Percentiles rank a stretch among this genome's conserved stretches.
These are phyloP conservation scores for Platygyra sinensis DNA, from an alignment of 64 coral and sea anemone genomes.

Conservation along the genomic window DNA sequence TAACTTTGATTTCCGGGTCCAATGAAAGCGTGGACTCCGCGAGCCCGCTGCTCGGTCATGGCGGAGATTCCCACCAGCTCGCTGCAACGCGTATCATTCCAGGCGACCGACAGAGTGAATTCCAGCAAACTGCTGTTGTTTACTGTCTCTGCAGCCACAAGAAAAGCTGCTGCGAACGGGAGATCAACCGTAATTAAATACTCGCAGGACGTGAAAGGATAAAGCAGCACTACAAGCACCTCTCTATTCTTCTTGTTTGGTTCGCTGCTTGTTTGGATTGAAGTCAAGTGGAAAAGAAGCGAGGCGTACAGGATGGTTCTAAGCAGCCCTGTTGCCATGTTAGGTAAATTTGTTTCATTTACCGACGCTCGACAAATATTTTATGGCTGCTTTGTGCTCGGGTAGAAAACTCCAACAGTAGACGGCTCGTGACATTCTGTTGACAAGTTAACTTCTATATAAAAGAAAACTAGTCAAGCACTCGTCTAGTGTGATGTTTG, in stretches of 20 bases:
- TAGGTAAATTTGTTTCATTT: neutral
- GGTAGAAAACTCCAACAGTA: no score
- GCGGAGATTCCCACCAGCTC: constrained; percentile 44
- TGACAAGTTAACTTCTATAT: neutral
- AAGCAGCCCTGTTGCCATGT: constrained; percentile 1
- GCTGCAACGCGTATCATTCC: constrained; percentile 44
- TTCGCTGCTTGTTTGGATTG: neutral
- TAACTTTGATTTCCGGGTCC: constrained; percentile 41
- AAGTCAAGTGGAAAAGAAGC: neutral
- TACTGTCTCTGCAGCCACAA: constrained; percentile 25
- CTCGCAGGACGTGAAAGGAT: constrained; percentile 15
- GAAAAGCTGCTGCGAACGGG: constrained; percentile 50
- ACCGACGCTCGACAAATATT: neutral
- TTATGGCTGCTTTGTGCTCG: neutral
- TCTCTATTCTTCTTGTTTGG: neutral
- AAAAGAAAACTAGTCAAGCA: neutral
- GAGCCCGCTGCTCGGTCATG: constrained; percentile 29
- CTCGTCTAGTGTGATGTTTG: constrained; percentile 1
- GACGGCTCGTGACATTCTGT: neutral
- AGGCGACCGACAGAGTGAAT: neutral
- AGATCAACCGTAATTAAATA: constrained; percentile 13
- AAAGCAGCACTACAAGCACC: neutral
- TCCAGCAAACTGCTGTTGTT: constrained; percentile 23
- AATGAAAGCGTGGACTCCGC: constrained; percentile 29
- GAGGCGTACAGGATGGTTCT: neutral